Base-by-base conservation (phyloP, 2,888 invertebrate genomes). In the Glyphotaelius pellucidus region DNA sequence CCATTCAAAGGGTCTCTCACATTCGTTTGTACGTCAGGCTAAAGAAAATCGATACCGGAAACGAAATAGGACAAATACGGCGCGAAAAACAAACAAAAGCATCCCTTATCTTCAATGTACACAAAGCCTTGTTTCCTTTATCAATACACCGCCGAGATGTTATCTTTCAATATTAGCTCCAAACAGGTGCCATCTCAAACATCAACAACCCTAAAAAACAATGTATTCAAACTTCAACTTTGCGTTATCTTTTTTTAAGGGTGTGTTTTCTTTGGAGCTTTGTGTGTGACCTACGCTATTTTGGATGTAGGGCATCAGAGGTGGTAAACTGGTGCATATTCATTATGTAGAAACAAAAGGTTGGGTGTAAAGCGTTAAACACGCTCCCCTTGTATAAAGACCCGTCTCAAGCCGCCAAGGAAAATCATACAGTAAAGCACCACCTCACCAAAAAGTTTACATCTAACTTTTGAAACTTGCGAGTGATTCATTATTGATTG, bases 391-490 rank as follows among this genome's bases (percentile, higher is more conserved):
- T 93, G 93, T 93, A 90, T 89, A 81, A 32, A 47, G 87, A 90
- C 81, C 87, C 38, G 89, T 94, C 94, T 92, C 93, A 93, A 31
- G 47, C 25, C 31, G n/a, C 94, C 94, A 93, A 94, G 25, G 94
- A 95, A 95, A 95, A 94, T 95, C 95, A 95, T 95, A 95, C 95
- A 94, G 94, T 95, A 95, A 95, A 95, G 95, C 95, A 95, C 95
- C 95, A 94, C 95, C 95, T 96, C 95, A 95, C 95, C 67, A 31
- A 90, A 95, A 95, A 95, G 83, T 35, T 19, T 19, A 35, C 52
- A 67, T 67, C 7, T 0, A 67, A 19, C 52, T 14, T 67, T 67
- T 3, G n/a, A 67, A 67, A 7, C 25, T 67, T 19, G 25, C 25
- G 19, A 5, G 5, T 25, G 15, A 67, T 67, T 67, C 52, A 38